Evolutionary conservation across 2,113 vertebrate genomes (phyloP), one percentile per base, ranked within the genome.

Genomic region (Labrus mixtus): DNA sequence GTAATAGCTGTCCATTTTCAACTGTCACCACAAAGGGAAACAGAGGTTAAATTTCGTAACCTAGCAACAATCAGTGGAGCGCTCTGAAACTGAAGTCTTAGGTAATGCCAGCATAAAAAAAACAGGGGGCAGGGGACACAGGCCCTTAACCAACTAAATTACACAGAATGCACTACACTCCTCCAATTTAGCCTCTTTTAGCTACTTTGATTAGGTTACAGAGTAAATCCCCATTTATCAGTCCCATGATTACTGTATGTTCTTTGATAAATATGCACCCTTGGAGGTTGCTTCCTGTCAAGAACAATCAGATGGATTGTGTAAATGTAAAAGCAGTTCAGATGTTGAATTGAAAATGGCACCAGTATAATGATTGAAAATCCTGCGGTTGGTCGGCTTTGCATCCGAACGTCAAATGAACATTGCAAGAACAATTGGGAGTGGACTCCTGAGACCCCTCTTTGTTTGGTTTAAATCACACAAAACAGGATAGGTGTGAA

Each of bases 391-490:
- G 48, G 73, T 46, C 15, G 0, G 16, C 22, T 56, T 53, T 20
- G 64, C 10, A 1, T 63, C 67, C 25, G 9, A 29, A 33, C 36
- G 46, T 29, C 23, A 58, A 36, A 50, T 2, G 3, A 64, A 79
- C 16, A 66, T 16, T 73, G 46, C 37, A 19, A 64, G 48, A 36
- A 6, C 51, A n/a, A 29, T 23, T 50, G 41, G 53, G 71, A 60
- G 73, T 2, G 0, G 22, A 48, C 46, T 48, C 15, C 6, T 1
- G 0, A 72, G 71, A 56, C 22, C 16, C 3, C 6, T 53, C 55
- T 78, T 59, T 70, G 29, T 48, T 72, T 57, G 72, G 50, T 46
- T 58, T 37, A 17, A 60, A 57, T 11, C 43, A 39, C 41, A 54
- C 3, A 59, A 29, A 57, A 58, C 37, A 23, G 12, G 19, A 73